Conservation (phyloP, 2,113 vertebrate species). For the Strix uralensis region DNA sequence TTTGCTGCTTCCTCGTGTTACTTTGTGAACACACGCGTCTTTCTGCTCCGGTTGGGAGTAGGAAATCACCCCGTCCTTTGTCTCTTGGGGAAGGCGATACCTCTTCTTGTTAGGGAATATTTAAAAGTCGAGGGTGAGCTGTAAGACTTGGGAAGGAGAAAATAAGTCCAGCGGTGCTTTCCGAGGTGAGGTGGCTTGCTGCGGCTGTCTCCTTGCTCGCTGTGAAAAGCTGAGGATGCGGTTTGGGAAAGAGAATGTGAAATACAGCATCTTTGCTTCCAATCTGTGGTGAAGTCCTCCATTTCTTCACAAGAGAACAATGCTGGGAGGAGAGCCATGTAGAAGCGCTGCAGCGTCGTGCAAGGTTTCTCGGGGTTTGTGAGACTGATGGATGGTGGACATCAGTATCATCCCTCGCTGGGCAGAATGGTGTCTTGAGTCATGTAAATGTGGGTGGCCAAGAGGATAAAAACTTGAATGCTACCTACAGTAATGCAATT, state of each 20-base stretch:
- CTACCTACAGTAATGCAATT: not conserved
- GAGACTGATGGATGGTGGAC: not conserved
- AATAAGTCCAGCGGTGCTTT: not conserved
- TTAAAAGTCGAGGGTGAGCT: not conserved
- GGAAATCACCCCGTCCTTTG: not conserved
- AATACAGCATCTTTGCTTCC: accelerated
- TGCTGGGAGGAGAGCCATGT: not conserved
- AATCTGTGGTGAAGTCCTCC: not conserved
- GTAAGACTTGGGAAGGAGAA: not conserved
- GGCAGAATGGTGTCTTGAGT: not conserved
- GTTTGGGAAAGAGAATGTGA: not conserved
- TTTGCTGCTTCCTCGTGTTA: not conserved
- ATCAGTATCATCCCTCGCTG: not conserved
- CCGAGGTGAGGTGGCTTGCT: not conserved
- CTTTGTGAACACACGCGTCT: not conserved
- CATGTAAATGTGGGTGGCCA: not conserved
- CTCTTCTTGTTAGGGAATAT: not conserved
- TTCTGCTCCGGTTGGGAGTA: not conserved
- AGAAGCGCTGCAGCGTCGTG: not conserved
- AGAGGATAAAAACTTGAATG: not conserved
- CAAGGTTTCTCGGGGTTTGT: not conserved
- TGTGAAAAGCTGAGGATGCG: not conserved
- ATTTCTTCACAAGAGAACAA: not conserved
- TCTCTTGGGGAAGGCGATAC: not conserved
- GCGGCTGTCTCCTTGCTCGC: not conserved